phyloP scores from a whole-genome alignment of 2,113 vertebrate species.

The Dicerorhinus sumatrensis region DNA sequence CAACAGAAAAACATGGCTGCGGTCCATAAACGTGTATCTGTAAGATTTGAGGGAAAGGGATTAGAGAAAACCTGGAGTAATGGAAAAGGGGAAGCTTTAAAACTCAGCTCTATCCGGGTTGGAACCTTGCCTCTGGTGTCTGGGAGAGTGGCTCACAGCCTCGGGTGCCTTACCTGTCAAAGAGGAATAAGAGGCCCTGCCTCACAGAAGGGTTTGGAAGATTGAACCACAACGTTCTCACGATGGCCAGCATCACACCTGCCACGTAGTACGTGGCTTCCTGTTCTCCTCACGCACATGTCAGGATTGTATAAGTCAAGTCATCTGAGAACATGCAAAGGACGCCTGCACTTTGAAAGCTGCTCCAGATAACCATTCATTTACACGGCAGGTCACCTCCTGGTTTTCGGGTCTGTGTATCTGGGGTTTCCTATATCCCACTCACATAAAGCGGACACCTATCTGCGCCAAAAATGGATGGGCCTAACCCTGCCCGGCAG shows the following conservation, averaged over 20 bases:
- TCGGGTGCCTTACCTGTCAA: neutral
- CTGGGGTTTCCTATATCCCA: neutral
- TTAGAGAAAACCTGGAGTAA: neutral
- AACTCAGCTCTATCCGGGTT: neutral
- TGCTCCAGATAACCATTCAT: neutral
- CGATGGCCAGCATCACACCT: neutral
- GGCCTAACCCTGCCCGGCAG: fast-evolving
- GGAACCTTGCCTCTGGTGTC: no score
- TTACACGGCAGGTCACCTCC: neutral
- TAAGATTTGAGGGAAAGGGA: neutral
- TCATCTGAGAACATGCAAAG: neutral
- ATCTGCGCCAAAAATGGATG: fast-evolving
- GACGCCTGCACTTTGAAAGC: neutral
- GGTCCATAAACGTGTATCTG: neutral
- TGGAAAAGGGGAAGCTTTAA: neutral
- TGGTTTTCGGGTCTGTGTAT: neutral
- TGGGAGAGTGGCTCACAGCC: neutral
- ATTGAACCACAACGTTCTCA: neutral
- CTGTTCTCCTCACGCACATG: fast-evolving
- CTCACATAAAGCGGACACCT: neutral
- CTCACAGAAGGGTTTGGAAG: neutral
- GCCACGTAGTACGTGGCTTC: fast-evolving
- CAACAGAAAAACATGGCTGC: neutral
- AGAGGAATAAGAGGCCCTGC: neutral
- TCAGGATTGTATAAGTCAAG: neutral